Evolutionary conservation across 1,140 invertebrate genomes (phyloP).

Genomic region (Latrodectus geometricus): DNA sequence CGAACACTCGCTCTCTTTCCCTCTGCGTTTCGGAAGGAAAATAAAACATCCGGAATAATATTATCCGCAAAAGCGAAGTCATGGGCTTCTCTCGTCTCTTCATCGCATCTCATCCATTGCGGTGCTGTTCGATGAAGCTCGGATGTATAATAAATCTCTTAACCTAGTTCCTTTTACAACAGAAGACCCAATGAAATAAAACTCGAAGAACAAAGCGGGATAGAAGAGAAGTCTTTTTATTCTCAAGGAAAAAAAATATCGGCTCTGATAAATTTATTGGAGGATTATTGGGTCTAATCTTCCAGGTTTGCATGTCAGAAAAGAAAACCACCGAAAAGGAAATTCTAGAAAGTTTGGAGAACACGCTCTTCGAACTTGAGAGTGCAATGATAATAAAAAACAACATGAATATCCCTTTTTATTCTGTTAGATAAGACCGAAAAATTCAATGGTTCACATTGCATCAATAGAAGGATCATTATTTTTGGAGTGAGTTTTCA

Average conservation of each 20-base stretch:
- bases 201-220: slow-evolving; percentile 1
- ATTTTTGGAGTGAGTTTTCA: background rate
- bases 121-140: background rate
- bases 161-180: slow-evolving; percentile 28
- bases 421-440: background rate
- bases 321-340: background rate
- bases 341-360: background rate
- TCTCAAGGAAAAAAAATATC: background rate
- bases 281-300: slow-evolving; percentile 49
- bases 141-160: slow-evolving; percentile 52
- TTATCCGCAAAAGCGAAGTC: background rate
- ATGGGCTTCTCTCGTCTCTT: background rate
- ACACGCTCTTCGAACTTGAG: background rate
- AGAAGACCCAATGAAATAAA: background rate
- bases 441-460: background rate
- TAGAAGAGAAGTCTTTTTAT: background rate
- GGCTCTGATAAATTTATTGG: slow-evolving; percentile 33
- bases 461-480: slow-evolving; percentile 6
- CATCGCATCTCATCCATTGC: background rate
- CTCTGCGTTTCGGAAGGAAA: background rate
- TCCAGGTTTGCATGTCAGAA: slow-evolving; percentile 38
- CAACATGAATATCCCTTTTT: background rate
- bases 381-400: background rate
- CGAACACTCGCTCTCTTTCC: background rate
- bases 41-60: slow-evolving; percentile 2